Conservation (phyloP, 2,797 vertebrate species). For the Gastrophryne carolinensis region DNA sequence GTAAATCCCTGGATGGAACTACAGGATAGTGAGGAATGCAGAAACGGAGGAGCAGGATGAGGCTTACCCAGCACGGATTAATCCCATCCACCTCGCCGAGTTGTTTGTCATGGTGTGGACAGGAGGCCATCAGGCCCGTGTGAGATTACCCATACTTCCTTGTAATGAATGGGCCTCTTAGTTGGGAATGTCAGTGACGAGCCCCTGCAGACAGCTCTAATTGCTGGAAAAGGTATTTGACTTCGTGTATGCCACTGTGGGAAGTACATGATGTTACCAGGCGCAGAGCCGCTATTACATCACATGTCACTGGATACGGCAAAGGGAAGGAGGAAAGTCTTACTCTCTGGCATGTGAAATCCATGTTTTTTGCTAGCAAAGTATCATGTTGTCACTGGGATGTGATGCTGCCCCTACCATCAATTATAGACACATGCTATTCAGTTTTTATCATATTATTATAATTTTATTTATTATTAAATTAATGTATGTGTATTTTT, state of each 20-base stretch:
- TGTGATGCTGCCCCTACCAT: not conserved
- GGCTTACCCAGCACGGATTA: not conserved
- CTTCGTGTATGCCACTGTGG: constrained; percentile 45
- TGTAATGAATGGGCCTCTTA: constrained; percentile 44
- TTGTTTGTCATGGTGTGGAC: not conserved
- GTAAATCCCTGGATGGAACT: not conserved
- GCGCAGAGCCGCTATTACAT: constrained; percentile 31
- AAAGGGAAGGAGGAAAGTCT: constrained; percentile 14
- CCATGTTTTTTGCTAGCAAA: not conserved
- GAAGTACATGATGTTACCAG: constrained; percentile 37
- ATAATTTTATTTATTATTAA: too few relatives aligned
- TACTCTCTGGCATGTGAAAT: not conserved
- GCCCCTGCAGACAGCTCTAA: constrained; percentile 37
- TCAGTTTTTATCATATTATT: too few relatives aligned
- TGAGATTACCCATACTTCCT: constrained; percentile 38
- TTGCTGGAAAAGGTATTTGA: constrained; percentile 43
- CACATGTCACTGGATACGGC: constrained; percentile 31
- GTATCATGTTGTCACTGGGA: not conserved
- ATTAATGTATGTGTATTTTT: too few relatives aligned
- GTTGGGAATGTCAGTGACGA: constrained; percentile 33
- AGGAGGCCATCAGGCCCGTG: constrained; percentile 9
- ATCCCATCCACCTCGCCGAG: constrained; percentile 8
- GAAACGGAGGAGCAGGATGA: not conserved
- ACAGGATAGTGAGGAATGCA: too few relatives aligned
- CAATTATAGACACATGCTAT: not conserved